These are phyloP conservation scores for Plodia interpunctella DNA, from an alignment of 1,140 invertebrate species.

Conservation along the genomic window DNA sequence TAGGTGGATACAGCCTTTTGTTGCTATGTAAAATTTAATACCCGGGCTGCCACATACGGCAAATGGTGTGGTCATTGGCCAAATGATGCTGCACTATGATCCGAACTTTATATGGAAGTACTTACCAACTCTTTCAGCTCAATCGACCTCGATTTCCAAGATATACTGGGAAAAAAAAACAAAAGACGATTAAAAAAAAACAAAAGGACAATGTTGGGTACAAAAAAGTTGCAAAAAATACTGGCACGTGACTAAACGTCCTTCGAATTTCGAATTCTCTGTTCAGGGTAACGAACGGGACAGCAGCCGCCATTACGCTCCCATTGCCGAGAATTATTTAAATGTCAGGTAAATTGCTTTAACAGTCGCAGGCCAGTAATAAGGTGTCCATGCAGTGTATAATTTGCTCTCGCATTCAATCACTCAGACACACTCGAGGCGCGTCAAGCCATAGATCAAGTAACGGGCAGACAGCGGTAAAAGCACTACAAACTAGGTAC, in stretches of 20 bases:
- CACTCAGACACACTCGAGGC: constrained; percentile 47
- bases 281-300: constrained; percentile 36
- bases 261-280: constrained; percentile 18
- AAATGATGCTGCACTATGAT: no score
- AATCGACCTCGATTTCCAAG: no score
- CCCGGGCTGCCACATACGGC: no score
- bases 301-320: constrained; percentile 60
- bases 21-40: no score
- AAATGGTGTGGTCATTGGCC: no score
- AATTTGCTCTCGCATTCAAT: constrained; percentile 72
- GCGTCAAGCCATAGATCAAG: constrained; percentile 39
- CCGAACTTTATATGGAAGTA: no score
- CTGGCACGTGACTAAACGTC: constrained; percentile 26
- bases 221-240: not conserved
- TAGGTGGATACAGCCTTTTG: no score
- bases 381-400: constrained; percentile 67
- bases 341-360: constrained; percentile 74
- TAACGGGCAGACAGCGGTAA: not conserved
- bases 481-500: no score
- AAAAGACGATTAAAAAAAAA: no score
- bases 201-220: not conserved
- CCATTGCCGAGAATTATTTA: constrained; percentile 69
- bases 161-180: no score
- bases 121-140: no score
- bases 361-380: constrained; percentile 70